Evolutionary conservation across 2,888 invertebrate genomes (phyloP), one percentile per base, ranked within the genome.

Genomic region (Tetragnatha montana): DNA sequence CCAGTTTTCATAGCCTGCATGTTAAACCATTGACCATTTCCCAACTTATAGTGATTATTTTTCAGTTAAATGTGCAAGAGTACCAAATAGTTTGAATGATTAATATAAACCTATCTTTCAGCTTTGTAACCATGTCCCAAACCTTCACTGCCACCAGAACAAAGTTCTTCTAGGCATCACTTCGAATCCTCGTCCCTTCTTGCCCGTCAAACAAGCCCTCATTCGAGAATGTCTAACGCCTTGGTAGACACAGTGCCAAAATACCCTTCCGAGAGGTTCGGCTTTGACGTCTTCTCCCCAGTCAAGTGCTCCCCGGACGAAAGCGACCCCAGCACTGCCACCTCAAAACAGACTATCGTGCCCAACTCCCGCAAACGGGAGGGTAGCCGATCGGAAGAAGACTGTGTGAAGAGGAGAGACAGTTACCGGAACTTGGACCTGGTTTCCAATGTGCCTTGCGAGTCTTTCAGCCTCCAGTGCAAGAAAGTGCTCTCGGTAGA

Each of bases 391-490:
- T 68, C 81, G 17, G 60, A 85, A 6, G 51, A 85, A 19, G 85
- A 89, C 35, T 75, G 85, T 73, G 89, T 89, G 17, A 89, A 89
- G 22, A 69, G 89, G 4, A 49, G 89, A 17, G 89, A 89, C 60
- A 85, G 71, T 89, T 35, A 78, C n/a, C 50, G 75, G 73, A 81
- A 81, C 21, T 81, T 70, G 7, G 71, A 85, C n/a, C 71, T 75
- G 8, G 47, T 17, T 19, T 75, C 75, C n/a, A 81, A 81, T 81
- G 89, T 85, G 89, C 85, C 85, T 78, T 86, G 50, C 21, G 83
- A 84, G 6, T 88, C 79, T 8, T 70, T 71, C 8, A 19, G 70
- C 19, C 21, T 19, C 22, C 50, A 51, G 10, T 79, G n/a, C 17
- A n/a, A n/a, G 35, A 10, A 22, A 47, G 49, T 17, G 12, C 47